Base-by-base conservation (phyloP, 2,797 vertebrate species). In the Hippocampus kuda region DNA sequence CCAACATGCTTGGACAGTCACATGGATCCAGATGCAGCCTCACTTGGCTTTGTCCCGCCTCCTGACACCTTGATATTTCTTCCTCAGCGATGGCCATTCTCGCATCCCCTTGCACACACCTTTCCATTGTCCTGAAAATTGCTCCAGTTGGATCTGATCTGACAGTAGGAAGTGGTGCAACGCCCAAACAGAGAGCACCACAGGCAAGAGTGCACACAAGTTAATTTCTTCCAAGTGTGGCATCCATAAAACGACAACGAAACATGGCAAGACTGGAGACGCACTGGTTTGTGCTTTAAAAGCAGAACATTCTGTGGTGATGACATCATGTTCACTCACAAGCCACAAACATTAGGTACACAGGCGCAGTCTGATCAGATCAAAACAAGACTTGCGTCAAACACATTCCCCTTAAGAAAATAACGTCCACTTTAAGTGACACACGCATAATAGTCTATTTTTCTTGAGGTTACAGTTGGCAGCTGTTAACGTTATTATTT, bases 31-130 rank as follows among this genome's bases (percentile, higher is more conserved):
- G 61, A 73, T 16, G 72, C 65, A 76, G 24, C 42, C 68, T 53
- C 38, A 71, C 72, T 68, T 65, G 24, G 70, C 73, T 72, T 81
- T 68, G 70, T 69, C 70, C 34, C 73, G 42, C 34, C 1, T 1
- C 4, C 22, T 67, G 79, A 78, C 79, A 82, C 70, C 0, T 83
- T 73, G 12, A 54, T 24, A 54, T 54, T 54, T 54, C 8, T 24
- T n/a, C 8, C 49, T 7, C 18, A 51, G 49, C 7, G 5, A 51
- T 51, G 49, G 49, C 49, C 18, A 7, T 22, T 7, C 9, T 20
- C 15, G 6, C 49, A 51, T 51, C 49, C 49, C 18, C 16, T 20
- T 51, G 49, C 49, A 51, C 49, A 20, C 49, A 51, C 53, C 53
- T 54, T 54, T 24, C 53, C n/a, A 24, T n/a, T 54, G n/a, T 54